Evolutionary conservation across 2,797 vertebrate species (phyloP).

Genomic region (Salmo trutta): DNA sequence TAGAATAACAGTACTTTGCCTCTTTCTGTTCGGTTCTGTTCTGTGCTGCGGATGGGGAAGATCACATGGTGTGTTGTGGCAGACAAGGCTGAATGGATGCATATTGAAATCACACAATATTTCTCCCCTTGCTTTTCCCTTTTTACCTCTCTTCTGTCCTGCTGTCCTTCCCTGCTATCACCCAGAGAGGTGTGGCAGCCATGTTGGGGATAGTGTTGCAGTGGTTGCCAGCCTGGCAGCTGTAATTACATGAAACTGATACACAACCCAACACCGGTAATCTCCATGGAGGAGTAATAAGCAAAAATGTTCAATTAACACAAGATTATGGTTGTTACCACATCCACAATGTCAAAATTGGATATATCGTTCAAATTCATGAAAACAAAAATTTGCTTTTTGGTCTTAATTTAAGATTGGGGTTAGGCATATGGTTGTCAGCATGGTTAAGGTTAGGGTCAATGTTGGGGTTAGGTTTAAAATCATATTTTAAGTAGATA

Average conservation of each 20-base stretch:
- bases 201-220: slow-evolving; percentile 5
- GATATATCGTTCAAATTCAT: too few relatives aligned
- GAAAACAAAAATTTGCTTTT: too few relatives aligned
- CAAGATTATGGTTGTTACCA: slow-evolving; percentile 23
- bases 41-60: slow-evolving; percentile 13
- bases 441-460: too few relatives aligned
- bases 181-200: not conserved
- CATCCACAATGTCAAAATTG: too few relatives aligned
- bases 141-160: not conserved
- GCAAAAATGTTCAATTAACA: slow-evolving; percentile 60
- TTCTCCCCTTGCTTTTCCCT: slow-evolving; percentile 8
- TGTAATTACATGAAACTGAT: slow-evolving; percentile 66
- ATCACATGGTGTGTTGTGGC: slow-evolving; percentile 36
- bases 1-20: slow-evolving; percentile 10
- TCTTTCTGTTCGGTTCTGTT: slow-evolving; percentile 8
- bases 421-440: too few relatives aligned
- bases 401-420: too few relatives aligned
- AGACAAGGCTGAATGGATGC: slow-evolving; percentile 26
- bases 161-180: not conserved
- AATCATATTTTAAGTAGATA: too few relatives aligned
- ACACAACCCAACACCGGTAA: slow-evolving; percentile 59
- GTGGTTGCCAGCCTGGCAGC: slow-evolving; percentile 39
- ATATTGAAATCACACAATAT: slow-evolving; percentile 31
- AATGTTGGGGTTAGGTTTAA: too few relatives aligned
- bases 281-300: slow-evolving; percentile 40